A percentile compares a stretch with the other conserved stretches of the same genome.
These are phyloP conservation scores for Chorisops tibialis DNA, from an alignment of 2,888 invertebrate genomes.

Conservation along the genomic window DNA sequence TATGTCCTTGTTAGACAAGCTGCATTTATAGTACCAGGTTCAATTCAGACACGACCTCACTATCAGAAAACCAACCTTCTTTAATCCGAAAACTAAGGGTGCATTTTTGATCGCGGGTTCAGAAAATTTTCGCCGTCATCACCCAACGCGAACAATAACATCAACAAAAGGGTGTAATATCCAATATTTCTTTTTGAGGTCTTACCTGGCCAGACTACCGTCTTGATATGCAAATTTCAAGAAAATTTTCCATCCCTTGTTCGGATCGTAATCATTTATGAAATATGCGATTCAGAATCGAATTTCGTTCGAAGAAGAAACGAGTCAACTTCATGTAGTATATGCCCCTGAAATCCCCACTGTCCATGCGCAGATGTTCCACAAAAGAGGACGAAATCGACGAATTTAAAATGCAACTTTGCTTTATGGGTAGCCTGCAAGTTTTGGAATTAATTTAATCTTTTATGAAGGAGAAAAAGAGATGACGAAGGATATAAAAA, in stretches of 20 bases:
- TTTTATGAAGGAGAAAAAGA: neutral
- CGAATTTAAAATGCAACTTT: neutral
- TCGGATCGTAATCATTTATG: constrained; percentile 16
- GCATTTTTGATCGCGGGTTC: too few species aligned
- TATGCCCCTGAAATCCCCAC: neutral
- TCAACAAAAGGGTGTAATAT: constrained; percentile 22
- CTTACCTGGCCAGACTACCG: constrained; percentile 16
- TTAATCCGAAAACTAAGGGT: too few species aligned
- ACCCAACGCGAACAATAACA: constrained; percentile 16
- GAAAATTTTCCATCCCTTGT: constrained; percentile 13
- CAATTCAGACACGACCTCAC: too few species aligned
- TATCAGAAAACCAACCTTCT: too few species aligned
- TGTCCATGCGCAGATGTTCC: constrained; percentile 15
- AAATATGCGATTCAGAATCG: constrained; percentile 23
- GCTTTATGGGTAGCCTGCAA: neutral
- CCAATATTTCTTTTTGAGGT: constrained; percentile 19
- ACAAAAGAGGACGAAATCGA: neutral
- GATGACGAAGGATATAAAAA: neutral
- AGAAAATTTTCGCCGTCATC: constrained; percentile 18
- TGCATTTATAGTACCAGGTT: too few species aligned
- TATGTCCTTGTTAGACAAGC: too few species aligned
- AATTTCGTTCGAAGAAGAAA: constrained; percentile 11
- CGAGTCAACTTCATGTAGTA: neutral
- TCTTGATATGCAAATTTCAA: constrained; percentile 24
- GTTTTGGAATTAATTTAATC: constrained; percentile 14